Base-by-base conservation (phyloP, 2,113 vertebrate genomes). In the Eolophus roseicapilla region DNA sequence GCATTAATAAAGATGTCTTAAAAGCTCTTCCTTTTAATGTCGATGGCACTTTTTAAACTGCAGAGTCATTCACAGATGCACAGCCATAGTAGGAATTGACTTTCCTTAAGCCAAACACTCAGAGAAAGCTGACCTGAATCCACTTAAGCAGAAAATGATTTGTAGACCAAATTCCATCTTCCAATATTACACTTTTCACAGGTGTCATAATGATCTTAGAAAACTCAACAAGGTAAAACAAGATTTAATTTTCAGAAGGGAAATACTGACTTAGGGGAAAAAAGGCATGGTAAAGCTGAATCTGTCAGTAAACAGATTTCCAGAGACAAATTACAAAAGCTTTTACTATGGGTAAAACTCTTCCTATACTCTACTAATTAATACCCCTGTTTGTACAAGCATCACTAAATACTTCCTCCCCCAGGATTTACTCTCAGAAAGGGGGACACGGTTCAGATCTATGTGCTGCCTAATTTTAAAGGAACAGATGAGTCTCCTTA, bases 31-130 rank as follows among this genome's bases (percentile, higher is more conserved):
- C 31, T 77, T 83, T 70, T 39, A 67, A 53, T 6, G n/a, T 3
- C 28, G 15, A 50, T 31, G n/a, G 11, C 41, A 31, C 47, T 27
- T 59, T 49, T 74, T 31, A 19, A 93, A 79, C 14, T 50, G 57
- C 82, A 73, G 21, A 31, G 43, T 28, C 3, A 3, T n/a, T 46
- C 47, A 47, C 0, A 0, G 35, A 62, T 21, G 63, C 53, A 44
- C 33, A 88, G 44, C 6, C 52, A 69, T 13, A 53, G 24, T 10
- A 33, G 75, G 41, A 80, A 59, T 28, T 83, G 15, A 50, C 21
- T 55, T 53, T 37, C 57, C n/a, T 67, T 6, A 57, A 62, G 53
- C 10, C 47, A 77, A 80, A 68, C 1, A 3, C 43, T 79, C 10
- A 35, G 33, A 73, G 29, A 68, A 76, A 88, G 90, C 27, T 33